Conservation (phyloP, 2,113 vertebrate species). For the Petrocephalus zakoni region DNA sequence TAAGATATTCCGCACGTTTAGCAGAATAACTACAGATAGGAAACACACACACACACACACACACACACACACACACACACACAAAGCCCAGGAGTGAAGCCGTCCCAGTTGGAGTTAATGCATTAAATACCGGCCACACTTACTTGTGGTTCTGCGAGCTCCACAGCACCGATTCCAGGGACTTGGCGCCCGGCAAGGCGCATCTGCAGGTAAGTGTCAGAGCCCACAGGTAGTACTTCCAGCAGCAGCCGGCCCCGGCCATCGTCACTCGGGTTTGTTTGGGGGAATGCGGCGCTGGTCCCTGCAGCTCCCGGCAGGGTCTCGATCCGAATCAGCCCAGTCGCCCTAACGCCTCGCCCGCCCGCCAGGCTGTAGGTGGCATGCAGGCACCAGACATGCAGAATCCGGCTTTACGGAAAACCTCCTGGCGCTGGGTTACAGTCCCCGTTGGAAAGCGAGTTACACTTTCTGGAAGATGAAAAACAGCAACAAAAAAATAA, state of each 20-base stretch:
- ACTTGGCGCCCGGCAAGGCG: constrained; percentile 39
- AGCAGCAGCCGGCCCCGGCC: constrained; percentile 34
- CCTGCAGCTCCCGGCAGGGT: constrained; percentile 20
- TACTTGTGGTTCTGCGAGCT: constrained; percentile 44
- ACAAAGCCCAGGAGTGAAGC: not conserved
- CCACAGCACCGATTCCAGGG: constrained; percentile 45
- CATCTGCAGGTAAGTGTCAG: constrained; percentile 37
- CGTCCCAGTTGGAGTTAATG: not conserved
- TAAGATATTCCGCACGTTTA: not conserved
- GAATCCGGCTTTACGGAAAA: not conserved
- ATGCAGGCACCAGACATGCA: not conserved
- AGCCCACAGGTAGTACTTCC: constrained; percentile 44
- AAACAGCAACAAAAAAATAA: not conserved
- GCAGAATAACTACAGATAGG: not conserved
- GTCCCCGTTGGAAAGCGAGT: not conserved
- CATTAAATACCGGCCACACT: constrained; percentile 25
- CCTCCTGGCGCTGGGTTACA: not conserved
- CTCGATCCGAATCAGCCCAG: constrained; percentile 19
- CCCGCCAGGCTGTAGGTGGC: not conserved
- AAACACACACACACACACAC: too few relatives aligned
- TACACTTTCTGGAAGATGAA: not conserved
- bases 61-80: too few relatives aligned
- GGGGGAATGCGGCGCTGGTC: not conserved
- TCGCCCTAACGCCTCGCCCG: not conserved
- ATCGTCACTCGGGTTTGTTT: constrained; percentile 31